Conservation (phyloP, 2,797 vertebrate genomes). For the Tenualosa ilisha region DNA sequence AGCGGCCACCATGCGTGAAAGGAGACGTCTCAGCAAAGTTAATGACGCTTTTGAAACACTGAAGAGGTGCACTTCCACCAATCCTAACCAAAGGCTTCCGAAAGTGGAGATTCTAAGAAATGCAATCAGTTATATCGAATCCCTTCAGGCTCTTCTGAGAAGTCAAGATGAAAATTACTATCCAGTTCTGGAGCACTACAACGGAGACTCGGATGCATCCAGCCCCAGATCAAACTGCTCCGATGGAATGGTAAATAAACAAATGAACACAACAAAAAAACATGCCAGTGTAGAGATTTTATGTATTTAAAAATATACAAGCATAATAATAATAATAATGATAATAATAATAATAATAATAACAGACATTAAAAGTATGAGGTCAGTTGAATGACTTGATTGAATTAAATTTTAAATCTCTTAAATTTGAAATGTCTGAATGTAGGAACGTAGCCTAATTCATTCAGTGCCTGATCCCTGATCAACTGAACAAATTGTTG, state of each 20-base stretch:
- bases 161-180: conserved; percentile 87
- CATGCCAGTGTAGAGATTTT: background rate
- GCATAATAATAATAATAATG: too few relatives aligned
- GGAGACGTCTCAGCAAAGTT: conserved; percentile 92
- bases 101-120: conserved; percentile 98
- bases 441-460: background rate
- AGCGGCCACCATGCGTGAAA: conserved; percentile 93
- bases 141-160: conserved; percentile 90
- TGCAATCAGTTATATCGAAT: conserved; percentile 97
- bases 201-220: conserved; percentile 93
- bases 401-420: background rate
- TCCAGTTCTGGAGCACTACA: conserved; percentile 88
- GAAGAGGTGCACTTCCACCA: conserved; percentile 92
- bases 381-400: background rate
- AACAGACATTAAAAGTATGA: background rate
- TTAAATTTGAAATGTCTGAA: background rate
- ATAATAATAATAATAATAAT: background rate
- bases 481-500: conserved; percentile 13
- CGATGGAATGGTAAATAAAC: conserved; percentile 90
- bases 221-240: conserved; percentile 97
- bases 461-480: background rate
- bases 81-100: conserved; percentile 94
- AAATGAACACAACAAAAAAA: background rate
- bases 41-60: conserved; percentile 98
- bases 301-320: background rate